Conservation (phyloP, 2,113 vertebrate genomes). For the Alosa alosa region DNA sequence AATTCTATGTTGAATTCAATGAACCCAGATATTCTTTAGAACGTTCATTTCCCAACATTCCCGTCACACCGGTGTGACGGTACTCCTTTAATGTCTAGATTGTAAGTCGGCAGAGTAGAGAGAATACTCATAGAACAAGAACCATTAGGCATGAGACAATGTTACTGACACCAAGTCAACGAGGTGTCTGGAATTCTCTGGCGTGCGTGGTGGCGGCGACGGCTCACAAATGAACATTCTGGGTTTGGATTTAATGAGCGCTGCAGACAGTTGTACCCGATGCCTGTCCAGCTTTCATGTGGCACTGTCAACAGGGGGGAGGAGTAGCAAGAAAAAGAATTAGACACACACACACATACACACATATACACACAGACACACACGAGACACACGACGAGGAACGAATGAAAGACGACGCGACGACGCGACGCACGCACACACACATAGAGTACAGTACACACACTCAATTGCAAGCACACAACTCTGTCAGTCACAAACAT, state of each 20-base stretch:
- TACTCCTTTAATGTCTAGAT: background rate
- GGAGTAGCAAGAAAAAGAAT: constrained; percentile 41
- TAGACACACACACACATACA: constrained; percentile 2
- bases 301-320: constrained; percentile 57
- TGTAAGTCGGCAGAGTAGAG: background rate
- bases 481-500: background rate
- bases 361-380: background rate
- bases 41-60: no score
- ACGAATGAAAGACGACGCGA: background rate
- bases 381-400: no score
- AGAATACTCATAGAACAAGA: background rate
- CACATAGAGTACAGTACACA: background rate
- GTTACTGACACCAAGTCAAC: background rate
- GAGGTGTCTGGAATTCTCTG: constrained; percentile 35
- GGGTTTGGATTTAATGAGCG: constrained; percentile 52
- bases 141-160: background rate
- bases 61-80: no score
- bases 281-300: constrained; percentile 61
- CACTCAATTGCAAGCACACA: background rate
- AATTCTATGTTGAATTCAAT: no score
- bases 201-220: background rate
- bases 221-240: background rate
- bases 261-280: constrained; percentile 53
- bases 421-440: background rate
- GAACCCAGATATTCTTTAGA: no score